A percentile compares a stretch with the other conserved stretches of the same genome.
phyloP scores from a whole-genome alignment of 2,888 invertebrate species.

The Cinara cedri region DNA sequence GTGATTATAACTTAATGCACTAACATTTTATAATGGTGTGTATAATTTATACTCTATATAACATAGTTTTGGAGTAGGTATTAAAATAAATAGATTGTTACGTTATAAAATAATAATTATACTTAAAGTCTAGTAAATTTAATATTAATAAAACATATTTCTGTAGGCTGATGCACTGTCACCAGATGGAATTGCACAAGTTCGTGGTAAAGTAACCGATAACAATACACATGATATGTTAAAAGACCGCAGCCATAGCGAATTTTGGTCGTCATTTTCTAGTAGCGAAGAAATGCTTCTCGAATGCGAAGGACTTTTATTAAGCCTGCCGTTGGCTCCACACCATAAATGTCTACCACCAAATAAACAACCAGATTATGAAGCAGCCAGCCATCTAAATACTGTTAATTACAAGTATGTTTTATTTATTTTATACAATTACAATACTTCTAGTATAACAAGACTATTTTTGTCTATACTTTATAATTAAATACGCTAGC shows the following conservation, averaged over 20 bases:
- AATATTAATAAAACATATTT: too few species aligned
- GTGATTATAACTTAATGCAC: too few species aligned
- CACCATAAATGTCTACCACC: constrained; percentile 66
- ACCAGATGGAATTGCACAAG: constrained; percentile 67
- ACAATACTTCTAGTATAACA: background rate
- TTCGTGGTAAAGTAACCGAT: constrained; percentile 70
- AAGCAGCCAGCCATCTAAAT: constrained; percentile 64
- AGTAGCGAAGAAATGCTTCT: constrained; percentile 78
- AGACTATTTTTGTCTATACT: too few species aligned
- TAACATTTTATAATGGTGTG: too few species aligned
- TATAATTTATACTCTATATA: too few species aligned
- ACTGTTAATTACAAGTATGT: constrained; percentile 73
- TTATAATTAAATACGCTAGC: too few species aligned
- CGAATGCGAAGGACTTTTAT: constrained; percentile 75
- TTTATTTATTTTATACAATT: background rate
- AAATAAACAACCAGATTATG: constrained; percentile 44
- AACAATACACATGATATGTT: constrained; percentile 65
- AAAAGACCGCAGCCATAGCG: constrained; percentile 77
- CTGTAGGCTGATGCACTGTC: constrained; percentile 62
- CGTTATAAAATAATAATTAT: too few species aligned
- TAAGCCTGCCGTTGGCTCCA: constrained; percentile 75
- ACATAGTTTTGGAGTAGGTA: too few species aligned
- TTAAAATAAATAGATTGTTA: too few species aligned
- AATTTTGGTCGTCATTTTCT: constrained; percentile 82
- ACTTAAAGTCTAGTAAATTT: too few species aligned